Evolutionary conservation across 2,888 invertebrate species (phyloP), one percentile per base, ranked within the genome.

Genomic region (Temnothorax unifasciatus): DNA sequence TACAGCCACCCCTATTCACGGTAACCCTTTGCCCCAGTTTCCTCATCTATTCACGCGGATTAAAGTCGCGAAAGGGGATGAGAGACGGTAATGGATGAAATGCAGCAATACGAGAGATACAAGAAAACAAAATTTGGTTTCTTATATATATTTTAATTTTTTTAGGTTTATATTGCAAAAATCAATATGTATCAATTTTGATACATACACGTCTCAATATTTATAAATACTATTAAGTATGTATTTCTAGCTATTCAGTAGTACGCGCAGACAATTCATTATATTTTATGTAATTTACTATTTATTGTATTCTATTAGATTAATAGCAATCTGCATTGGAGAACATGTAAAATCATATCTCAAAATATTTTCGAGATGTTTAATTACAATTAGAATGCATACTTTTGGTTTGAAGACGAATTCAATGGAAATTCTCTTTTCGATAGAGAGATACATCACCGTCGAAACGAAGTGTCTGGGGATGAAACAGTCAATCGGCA

Each of bases 401-500:
- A 52, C 25, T 54, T 38, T 29, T 0, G 21, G 3, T 3, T 57
- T 41, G 11, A 47, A 41, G 47, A 15, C 38, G 13, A 83, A 68
- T 75, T 87, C 82, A 44, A 83, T 79, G 77, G 50, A 89, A 84
- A 75, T 89, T 89, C 75, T 34, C 79, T 79, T 79, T 85, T 83
- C 85, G 79, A 89, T 88, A 86, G 86, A 90, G 86, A 90, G 85
- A 85, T 84, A 21, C 38, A 73, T 73, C 18, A 18, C 47, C 79
- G 34, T 57, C 57, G 69, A 88, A 85, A 82, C 79, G 82, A 82
- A 76, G 82, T 81, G 86, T 88, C 83, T 85, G 64, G 25, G 87
- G 84, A 88, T 87, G 85, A 84, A 84, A 82, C 85, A 85, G 86
- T 89, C 90, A 86, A 89, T 86, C 85, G 85, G 82, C 61, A 86